Evolutionary conservation across 2,113 vertebrate species (phyloP).

Genomic region (Sarotherodon lohbergeri): DNA sequence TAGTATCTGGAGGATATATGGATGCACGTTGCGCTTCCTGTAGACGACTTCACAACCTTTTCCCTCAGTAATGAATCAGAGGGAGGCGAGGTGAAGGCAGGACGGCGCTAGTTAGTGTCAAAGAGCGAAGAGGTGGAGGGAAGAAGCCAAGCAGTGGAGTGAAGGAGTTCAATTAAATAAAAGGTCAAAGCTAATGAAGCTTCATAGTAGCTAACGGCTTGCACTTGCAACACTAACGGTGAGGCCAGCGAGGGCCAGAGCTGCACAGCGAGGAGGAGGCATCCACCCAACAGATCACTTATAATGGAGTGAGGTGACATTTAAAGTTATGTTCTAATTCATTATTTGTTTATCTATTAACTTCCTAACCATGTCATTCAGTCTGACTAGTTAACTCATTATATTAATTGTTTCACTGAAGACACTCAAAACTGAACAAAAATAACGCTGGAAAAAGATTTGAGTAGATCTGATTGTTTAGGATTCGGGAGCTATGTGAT

Average conservation of each 20-base stretch:
- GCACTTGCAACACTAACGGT: slow-evolving; percentile 2
- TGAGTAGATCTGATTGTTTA: neutral
- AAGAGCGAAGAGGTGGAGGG: neutral
- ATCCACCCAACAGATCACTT: neutral
- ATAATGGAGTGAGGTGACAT: slow-evolving; percentile 39
- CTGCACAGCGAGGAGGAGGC: neutral
- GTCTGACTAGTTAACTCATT: neutral
- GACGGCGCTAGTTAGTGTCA: neutral
- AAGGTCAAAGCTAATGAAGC: slow-evolving; percentile 70
- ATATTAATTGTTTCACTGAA: neutral
- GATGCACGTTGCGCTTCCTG: neutral
- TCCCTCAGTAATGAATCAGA: neutral
- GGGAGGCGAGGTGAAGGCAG: neutral
- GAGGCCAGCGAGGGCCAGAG: slow-evolving; percentile 3
- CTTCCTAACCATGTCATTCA: neutral
- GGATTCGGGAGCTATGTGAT: neutral
- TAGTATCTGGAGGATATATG: slow-evolving; percentile 1
- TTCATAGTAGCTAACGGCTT: slow-evolving; percentile 39
- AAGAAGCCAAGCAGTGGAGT: neutral
- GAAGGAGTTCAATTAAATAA: slow-evolving; percentile 51
- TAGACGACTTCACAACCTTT: neutral
- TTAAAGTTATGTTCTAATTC: slow-evolving; percentile 38
- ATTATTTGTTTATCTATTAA: slow-evolving; percentile 39
- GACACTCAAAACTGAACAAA: neutral
- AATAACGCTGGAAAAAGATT: neutral